These are phyloP conservation scores for Arbacia lixula DNA, from an alignment of 53 echinoderm and acorn worm genomes.

Conservation along the genomic window DNA sequence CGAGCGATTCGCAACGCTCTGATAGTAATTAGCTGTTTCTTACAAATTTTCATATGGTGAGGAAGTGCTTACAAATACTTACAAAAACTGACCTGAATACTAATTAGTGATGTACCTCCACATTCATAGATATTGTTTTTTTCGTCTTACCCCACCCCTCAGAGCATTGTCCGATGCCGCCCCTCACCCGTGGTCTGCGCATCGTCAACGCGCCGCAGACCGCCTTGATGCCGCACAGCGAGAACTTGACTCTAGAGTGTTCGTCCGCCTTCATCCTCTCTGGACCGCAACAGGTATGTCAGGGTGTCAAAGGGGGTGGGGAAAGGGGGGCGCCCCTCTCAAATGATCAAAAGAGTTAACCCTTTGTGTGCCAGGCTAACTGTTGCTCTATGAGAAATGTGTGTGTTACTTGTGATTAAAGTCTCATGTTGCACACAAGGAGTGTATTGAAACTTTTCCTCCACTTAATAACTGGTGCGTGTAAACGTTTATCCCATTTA, in stretches of 20 bases:
- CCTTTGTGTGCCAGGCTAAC: no score
- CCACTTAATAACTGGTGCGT: no score
- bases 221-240: conserved; percentile 28
- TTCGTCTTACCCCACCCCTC: neutral
- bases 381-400: no score
- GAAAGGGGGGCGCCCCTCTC: neutral
- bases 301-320: neutral
- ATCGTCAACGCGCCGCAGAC: conserved; percentile 11
- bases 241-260: conserved; percentile 46
- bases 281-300: conserved; percentile 22
- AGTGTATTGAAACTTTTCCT: neutral
- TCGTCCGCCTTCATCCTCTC: conserved; percentile 26
- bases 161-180: conserved; percentile 40
- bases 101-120: no score
- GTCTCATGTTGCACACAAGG: no score
- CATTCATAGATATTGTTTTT: neutral
- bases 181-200: conserved; percentile 27
- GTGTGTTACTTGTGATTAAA: no score
- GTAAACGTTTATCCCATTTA: no score
- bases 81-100: no score
- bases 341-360: neutral
- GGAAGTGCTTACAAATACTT: no score
- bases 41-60: no score
- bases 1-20: no score
- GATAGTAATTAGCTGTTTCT: no score